Conservation (phyloP, 2,797 vertebrate genomes). For the Chelon labrosus region DNA sequence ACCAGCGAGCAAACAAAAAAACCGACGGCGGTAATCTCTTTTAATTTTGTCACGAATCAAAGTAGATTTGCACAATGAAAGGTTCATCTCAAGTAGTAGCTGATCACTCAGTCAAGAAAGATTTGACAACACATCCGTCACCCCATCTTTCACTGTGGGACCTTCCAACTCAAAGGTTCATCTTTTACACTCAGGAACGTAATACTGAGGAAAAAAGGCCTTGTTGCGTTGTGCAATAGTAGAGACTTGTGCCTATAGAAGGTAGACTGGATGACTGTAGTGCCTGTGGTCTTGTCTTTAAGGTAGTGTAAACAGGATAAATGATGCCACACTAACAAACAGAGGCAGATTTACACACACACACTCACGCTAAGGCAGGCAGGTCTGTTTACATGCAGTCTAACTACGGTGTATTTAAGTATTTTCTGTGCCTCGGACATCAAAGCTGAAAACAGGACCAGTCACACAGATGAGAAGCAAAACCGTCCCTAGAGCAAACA, state of each 20-base stretch:
- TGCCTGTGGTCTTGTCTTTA: slow-evolving; percentile 33
- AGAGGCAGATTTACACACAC: slow-evolving; percentile 22
- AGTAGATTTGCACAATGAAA: too few species aligned
- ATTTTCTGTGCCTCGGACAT: slow-evolving; percentile 70
- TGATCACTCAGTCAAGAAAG: too few species aligned
- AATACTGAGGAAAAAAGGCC: too few species aligned
- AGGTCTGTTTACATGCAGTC: slow-evolving; percentile 62
- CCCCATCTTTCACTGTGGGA: not conserved
- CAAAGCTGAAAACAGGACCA: slow-evolving; percentile 63
- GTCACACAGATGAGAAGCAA: slow-evolving; percentile 61
- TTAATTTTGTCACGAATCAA: too few species aligned
- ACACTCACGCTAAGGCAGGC: slow-evolving; percentile 34
- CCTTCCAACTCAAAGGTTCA: too few species aligned
- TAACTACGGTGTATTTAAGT: slow-evolving; percentile 65
- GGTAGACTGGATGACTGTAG: not conserved
- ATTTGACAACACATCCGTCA: too few species aligned
- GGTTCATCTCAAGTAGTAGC: too few species aligned
- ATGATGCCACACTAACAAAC: slow-evolving; percentile 38
- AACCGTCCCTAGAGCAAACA: slow-evolving; percentile 67
- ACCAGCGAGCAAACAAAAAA: not conserved
- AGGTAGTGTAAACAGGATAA: slow-evolving; percentile 67
- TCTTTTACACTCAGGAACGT: too few species aligned
- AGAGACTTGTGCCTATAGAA: not conserved
- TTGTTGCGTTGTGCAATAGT: too few species aligned
- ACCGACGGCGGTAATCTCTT: too few species aligned